Base-by-base conservation (phyloP, 2,797 vertebrate species). In the Pterois miles region DNA sequence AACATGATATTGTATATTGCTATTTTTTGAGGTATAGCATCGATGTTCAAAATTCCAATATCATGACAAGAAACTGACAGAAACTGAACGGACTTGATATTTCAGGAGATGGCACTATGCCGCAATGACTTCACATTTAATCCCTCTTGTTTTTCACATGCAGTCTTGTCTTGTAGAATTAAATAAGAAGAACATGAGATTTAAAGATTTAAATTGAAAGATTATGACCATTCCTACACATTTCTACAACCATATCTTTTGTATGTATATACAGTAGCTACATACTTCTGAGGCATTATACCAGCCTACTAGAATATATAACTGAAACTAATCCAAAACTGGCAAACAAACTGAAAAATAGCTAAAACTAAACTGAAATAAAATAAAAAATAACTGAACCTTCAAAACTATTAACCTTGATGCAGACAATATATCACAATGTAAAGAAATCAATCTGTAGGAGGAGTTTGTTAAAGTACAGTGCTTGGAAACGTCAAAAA, bases 371-470 rank as follows among this genome's bases (percentile, higher is more conserved):
- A 29, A 56, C 16, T 5, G 29, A 27, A 20, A 58, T 11, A 4
- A 46, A 46, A 46, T 18, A 12, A 36, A 53, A 52, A 20, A 20
- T 8, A 8, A 60, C 23, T 60, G 4, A 23, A 59, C 36, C 22
- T n/a, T 4, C 11, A 23, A 60, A 1, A n/a, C 20, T 12, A 38
- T 23, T 38, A 9, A 60, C 22, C 34, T 60, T 60, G 34, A 16
- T 14, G 31, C n/a, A 87, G 9, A 81, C 10, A 85, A 52, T 8
- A 65, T 8, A 54, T 70, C 2, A 65, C 3, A 11, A 50, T 8
- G 8, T 9, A 5, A 71, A 52, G n/a, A n/a, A n/a, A n/a, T n/a
- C n/a, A n/a, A n/a, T n/a, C n/a, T n/a, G n/a, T n/a, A n/a, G n/a
- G n/a, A n/a, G n/a, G n/a, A n/a, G n/a, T n/a, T n/a, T n/a, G n/a